These are phyloP conservation scores for Heterochromis multidens DNA, from an alignment of 2,113 vertebrate species.

Conservation along the genomic window DNA sequence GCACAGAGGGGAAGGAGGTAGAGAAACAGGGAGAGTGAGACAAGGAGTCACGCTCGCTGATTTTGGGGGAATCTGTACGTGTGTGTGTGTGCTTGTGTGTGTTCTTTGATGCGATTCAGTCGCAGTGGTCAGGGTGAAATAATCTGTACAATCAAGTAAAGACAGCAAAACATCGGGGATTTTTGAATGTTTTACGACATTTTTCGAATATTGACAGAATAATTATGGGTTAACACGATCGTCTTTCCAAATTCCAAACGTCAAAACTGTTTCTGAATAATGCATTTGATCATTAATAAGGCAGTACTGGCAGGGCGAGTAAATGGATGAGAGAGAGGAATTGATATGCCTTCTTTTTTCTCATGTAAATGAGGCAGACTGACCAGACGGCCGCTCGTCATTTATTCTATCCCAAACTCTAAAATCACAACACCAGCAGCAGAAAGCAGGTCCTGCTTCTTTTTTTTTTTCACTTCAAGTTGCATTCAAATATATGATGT, in stretches of 20 bases:
- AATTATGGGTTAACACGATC: constrained; percentile 21
- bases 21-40: neutral
- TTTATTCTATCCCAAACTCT: constrained; percentile 29
- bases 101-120: constrained; percentile 1
- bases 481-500: constrained; percentile 7
- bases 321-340: constrained; percentile 47
- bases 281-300: constrained; percentile 63
- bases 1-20: neutral
- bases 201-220: constrained; percentile 41
- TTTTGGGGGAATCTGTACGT: neutral
- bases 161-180: neutral
- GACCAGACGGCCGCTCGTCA: constrained; percentile 61
- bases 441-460: neutral
- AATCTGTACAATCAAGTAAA: constrained; percentile 1
- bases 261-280: constrained; percentile 62
- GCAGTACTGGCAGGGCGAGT: constrained; percentile 47
- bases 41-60: constrained; percentile 11
- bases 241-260: constrained; percentile 31
- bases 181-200: constrained; percentile 9
- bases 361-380: constrained; percentile 68
- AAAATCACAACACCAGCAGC: constrained; percentile 42
- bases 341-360: constrained; percentile 65
- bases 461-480: neutral
- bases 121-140: constrained; percentile 16
- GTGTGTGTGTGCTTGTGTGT: neutral